Conservation (phyloP, 2,797 vertebrate genomes). For the Sparus aurata region DNA sequence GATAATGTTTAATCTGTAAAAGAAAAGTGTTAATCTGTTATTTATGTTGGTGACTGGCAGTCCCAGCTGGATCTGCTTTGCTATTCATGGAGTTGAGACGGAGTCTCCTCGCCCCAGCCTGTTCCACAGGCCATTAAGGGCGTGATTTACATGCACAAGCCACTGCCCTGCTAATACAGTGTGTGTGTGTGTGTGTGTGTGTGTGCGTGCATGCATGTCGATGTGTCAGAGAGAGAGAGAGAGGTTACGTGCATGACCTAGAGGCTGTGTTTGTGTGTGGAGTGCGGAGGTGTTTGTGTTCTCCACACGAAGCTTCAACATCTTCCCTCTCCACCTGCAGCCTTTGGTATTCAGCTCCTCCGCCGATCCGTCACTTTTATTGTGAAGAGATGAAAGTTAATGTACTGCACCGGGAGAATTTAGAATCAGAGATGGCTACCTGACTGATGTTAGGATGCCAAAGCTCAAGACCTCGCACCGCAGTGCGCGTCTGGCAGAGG, state of each 20-base stretch:
- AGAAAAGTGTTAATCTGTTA: slow-evolving; percentile 76
- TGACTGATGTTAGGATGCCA: neutral
- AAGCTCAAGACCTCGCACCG: slow-evolving; percentile 2
- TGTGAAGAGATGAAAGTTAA: slow-evolving; percentile 11
- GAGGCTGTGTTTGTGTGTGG: slow-evolving; percentile 19
- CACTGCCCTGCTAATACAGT: slow-evolving; percentile 11
- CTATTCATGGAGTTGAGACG: slow-evolving; percentile 73
- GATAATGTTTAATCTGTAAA: slow-evolving; percentile 78
- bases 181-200: slow-evolving; percentile 16
- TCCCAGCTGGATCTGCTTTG: slow-evolving; percentile 77
- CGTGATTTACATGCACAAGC: slow-evolving; percentile 65
- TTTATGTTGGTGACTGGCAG: slow-evolving; percentile 74
- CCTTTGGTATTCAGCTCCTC: neutral
- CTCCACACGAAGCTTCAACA: neutral
- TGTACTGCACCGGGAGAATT: neutral
- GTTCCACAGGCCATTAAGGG: slow-evolving; percentile 53
- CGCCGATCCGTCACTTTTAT: slow-evolving; percentile 34
- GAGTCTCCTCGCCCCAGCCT: slow-evolving; percentile 36
- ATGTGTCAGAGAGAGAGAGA: neutral
- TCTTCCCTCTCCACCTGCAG: slow-evolving; percentile 14
- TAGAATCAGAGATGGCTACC: neutral
- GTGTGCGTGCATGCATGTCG: neutral
- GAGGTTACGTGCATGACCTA: slow-evolving; percentile 32
- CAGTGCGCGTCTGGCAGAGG: neutral
- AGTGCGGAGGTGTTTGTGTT: slow-evolving; percentile 22